A percentile compares a stretch with the other conserved stretches of the same genome.
These are phyloP conservation scores for Strigamia maritima DNA, from an alignment of 2,888 invertebrate genomes.

Conservation along the genomic window DNA sequence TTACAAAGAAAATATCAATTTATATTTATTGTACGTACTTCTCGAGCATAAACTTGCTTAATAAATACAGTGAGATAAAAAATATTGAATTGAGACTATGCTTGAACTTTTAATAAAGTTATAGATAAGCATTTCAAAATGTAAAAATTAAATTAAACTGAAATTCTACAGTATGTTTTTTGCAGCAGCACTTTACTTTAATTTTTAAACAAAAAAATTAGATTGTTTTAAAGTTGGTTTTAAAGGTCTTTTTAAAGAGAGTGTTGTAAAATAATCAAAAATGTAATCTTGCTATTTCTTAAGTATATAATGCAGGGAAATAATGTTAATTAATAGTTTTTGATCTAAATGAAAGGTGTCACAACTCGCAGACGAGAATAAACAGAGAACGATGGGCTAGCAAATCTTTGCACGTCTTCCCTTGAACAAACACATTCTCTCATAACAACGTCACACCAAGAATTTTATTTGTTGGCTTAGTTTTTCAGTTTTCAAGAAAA, in stretches of 20 bases:
- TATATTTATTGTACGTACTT: no score
- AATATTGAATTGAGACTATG: background rate
- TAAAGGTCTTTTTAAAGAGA: background rate
- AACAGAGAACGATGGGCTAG: background rate
- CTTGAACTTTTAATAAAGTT: background rate
- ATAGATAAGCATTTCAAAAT: background rate
- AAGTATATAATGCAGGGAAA: background rate
- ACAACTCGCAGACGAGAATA: background rate
- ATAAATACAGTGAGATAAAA: no score
- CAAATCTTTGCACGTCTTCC: background rate
- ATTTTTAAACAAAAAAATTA: no score
- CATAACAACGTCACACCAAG: background rate
- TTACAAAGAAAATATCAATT: no score
- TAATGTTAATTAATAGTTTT: background rate
- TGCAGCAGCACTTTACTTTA: no score
- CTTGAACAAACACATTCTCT: background rate
- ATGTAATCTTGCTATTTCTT: background rate
- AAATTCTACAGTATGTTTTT: background rate
- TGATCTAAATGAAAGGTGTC: background rate
- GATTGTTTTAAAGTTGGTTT: no score
- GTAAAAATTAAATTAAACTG: background rate
- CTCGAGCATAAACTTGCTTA: no score
- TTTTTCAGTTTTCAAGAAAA: background rate
- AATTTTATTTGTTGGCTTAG: background rate
- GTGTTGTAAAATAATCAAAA: background rate